These are phyloP conservation scores for Drosophila sulfurigaster DNA, from an alignment of 1,140 invertebrate genomes.

Conservation along the genomic window DNA sequence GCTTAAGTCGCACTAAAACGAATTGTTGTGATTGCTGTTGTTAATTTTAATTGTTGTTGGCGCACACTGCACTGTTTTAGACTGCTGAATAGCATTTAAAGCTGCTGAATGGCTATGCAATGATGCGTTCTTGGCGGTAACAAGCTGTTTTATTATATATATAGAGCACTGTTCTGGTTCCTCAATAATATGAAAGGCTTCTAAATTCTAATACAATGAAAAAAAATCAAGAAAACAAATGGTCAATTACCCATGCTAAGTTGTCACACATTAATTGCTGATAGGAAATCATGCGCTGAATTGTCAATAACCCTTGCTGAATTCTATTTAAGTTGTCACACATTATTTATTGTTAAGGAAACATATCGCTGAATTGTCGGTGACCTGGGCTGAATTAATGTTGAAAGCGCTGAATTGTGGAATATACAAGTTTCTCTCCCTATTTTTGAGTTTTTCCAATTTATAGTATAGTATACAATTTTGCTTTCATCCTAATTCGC, in stretches of 20 bases:
- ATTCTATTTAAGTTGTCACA: neutral
- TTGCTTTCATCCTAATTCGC: neutral
- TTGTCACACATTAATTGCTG: too few relatives aligned
- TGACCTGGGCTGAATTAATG: neutral
- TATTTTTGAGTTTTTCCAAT: neutral
- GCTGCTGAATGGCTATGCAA: slow-evolving; percentile 19
- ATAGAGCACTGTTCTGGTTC: slow-evolving; percentile 12
- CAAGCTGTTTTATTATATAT: slow-evolving; percentile 24
- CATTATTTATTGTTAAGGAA: neutral
- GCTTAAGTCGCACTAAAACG: slow-evolving; percentile 36
- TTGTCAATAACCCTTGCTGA: neutral
- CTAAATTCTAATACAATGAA: slow-evolving; percentile 9
- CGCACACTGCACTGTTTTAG: slow-evolving; percentile 42
- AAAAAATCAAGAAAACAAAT: too few relatives aligned
- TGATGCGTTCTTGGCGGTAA: neutral
- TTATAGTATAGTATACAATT: neutral
- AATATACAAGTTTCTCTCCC: too few relatives aligned
- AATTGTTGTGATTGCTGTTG: slow-evolving; percentile 46
- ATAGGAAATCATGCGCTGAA: slow-evolving; percentile 13
- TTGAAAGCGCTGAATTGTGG: neutral
- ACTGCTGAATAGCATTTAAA: slow-evolving; percentile 18
- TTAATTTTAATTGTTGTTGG: slow-evolving; percentile 48
- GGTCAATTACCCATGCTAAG: too few relatives aligned
- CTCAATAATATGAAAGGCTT: slow-evolving; percentile 18
- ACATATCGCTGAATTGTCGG: neutral